Base-by-base conservation (phyloP, 2,888 invertebrate genomes). In the Acrobasis suavella region DNA sequence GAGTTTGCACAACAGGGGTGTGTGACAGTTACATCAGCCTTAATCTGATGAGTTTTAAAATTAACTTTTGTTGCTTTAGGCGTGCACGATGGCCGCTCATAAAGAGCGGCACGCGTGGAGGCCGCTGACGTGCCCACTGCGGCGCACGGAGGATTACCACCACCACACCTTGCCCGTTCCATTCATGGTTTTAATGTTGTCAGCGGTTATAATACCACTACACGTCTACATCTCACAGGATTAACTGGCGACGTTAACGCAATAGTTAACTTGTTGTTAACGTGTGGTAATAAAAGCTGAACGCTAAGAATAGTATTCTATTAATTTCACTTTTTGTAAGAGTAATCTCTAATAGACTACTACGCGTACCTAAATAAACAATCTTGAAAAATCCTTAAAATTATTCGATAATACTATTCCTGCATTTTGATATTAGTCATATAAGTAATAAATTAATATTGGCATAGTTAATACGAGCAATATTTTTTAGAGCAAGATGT, bases 41-140 rank as follows among this genome's bases (percentile, higher is more conserved):
- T 87, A 89, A 89, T 87, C 85, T 81, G 79, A 71, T 81, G 82
- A 87, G 82, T 77, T 84, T 87, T 80, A 82, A 85, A 83, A 83
- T 85, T 86, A 84, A 83, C 81, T 80, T 83, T 85, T 86, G 86
- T 86, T 82, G 80, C 76, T 82, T 83, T 80, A 80, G 80, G 75
- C 65, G 67, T 72, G 74, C 75, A 78, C 78, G 80, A 76, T 78
- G 76, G 70, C 76, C 73, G 72, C 74, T 78, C 79, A 84, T 84
- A 76, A 74, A 72, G 69, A 67, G 68, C 68, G 72, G 74, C 71
- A 71, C 73, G 80, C 80, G 79, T 78, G 74, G 71, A 74, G 73
- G 72, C 76, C 69, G 72, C 72, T 77, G 76, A 86, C 91, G 91
- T 91, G 91, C 78, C 82, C 74, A 65, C 65, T 60, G 73, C 76